phyloP scores from a whole-genome alignment of 92 coral and sea anemone genomes.

The Nematostella vectensis region DNA sequence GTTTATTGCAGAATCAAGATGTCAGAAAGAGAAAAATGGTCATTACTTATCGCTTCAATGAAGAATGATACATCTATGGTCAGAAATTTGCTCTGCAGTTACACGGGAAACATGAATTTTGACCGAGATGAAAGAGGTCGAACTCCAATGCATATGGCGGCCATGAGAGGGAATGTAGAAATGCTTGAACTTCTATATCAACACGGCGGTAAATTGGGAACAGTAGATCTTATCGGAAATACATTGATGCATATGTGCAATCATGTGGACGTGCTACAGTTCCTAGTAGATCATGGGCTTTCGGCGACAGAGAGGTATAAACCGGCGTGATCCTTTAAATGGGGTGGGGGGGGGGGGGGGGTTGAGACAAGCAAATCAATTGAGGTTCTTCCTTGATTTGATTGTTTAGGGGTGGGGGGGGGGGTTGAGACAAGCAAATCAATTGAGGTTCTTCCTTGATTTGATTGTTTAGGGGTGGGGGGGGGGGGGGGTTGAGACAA shows the following conservation, averaged over 20 bases:
- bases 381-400: too few relatives aligned
- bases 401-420: too few relatives aligned
- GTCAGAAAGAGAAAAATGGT: background rate
- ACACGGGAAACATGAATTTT: background rate
- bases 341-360: too few relatives aligned
- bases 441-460: too few relatives aligned
- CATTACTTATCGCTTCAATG: slow-evolving; percentile 19
- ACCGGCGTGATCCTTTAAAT: too few relatives aligned
- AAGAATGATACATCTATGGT: slow-evolving; percentile 14
- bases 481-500: too few relatives aligned
- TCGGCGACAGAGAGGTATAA: slow-evolving; percentile 32
- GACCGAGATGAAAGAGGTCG: slow-evolving; percentile 20
- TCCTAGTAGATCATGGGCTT: slow-evolving; percentile 11
- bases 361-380: too few relatives aligned
- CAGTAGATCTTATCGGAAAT: slow-evolving; percentile 12
- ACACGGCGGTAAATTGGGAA: slow-evolving; percentile 15
- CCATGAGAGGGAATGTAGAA: slow-evolving; percentile 20
- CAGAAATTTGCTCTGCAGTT: background rate
- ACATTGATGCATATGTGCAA: slow-evolving; percentile 25
- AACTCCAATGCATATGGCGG: slow-evolving; percentile 20
- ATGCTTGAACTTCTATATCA: slow-evolving; percentile 12
- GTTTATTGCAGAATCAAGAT: too few relatives aligned
- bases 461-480: too few relatives aligned
- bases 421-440: too few relatives aligned
- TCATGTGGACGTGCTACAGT: slow-evolving; percentile 15